These are phyloP conservation scores for Periphyllus acericola DNA, from an alignment of 2,888 invertebrate genomes.

Conservation along the genomic window DNA sequence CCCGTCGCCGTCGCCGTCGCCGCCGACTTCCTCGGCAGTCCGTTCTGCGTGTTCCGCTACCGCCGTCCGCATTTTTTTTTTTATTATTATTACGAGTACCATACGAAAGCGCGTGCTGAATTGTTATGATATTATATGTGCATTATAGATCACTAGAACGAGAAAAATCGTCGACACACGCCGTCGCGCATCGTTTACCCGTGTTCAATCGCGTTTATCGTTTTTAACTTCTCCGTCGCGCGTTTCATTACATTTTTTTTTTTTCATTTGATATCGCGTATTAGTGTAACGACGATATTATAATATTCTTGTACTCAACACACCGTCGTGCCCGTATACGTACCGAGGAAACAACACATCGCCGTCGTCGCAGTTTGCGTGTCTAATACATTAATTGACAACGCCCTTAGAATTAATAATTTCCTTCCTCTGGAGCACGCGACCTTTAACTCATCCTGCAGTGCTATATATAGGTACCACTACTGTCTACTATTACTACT, in stretches of 20 bases:
- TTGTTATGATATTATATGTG: background rate
- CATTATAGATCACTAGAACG: background rate
- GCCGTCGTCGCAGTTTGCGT: conserved; percentile 1
- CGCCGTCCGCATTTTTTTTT: background rate
- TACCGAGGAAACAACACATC: conserved; percentile 1
- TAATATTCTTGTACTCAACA: background rate
- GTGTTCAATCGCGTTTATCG: background rate
- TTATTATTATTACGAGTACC: background rate
- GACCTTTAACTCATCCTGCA: conserved; percentile 44
- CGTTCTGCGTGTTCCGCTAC: background rate
- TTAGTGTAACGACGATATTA: background rate
- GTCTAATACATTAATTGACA: conserved; percentile 48
- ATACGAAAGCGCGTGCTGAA: background rate
- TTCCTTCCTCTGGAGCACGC: conserved; percentile 48
- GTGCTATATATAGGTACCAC: background rate
- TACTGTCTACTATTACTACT: background rate
- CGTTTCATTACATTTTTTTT: conserved; percentile 17
- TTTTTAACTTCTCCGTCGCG: background rate
- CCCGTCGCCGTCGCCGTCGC: conserved; percentile 10
- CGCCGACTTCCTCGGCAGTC: conserved; percentile 42
- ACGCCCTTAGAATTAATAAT: conserved; percentile 51
- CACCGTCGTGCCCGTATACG: conserved; percentile 21
- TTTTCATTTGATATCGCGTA: background rate
- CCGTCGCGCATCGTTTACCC: background rate
- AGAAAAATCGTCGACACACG: background rate